These are phyloP conservation scores for Lumbricus terrestris DNA, from an alignment of 2,888 invertebrate species.

Conservation along the genomic window DNA sequence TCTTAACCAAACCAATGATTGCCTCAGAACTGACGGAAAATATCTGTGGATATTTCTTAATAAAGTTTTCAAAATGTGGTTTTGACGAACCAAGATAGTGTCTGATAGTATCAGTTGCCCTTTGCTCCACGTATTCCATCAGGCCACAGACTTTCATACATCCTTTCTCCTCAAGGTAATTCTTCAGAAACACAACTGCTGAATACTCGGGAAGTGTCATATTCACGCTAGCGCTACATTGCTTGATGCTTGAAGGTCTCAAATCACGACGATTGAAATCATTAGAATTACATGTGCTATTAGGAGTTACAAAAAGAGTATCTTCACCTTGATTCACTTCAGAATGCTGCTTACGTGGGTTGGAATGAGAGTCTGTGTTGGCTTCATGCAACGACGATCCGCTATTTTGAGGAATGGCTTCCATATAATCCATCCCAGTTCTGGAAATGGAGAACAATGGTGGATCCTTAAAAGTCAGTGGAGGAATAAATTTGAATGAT, in stretches of 20 bases:
- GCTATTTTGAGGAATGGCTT: constrained; percentile 25
- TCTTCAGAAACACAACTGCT: constrained; percentile 58
- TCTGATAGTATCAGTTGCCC: constrained; percentile 53
- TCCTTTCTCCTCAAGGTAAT: constrained; percentile 56
- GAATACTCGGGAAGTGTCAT: constrained; percentile 60
- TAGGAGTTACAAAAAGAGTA: neutral
- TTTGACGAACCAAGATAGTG: constrained; percentile 58
- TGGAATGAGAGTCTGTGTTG: constrained; percentile 23
- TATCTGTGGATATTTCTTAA: constrained; percentile 52
- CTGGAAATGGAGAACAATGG: constrained; percentile 33
- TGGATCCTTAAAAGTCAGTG: neutral
- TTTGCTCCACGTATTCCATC: constrained; percentile 49
- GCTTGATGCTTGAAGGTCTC: constrained; percentile 8
- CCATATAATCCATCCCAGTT: constrained; percentile 29
- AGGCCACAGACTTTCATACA: constrained; percentile 51
- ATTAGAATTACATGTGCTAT: neutral
- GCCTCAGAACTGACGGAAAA: constrained; percentile 55
- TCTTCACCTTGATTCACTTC: neutral
- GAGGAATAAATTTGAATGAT: constrained; percentile 27
- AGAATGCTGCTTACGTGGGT: constrained; percentile 23
- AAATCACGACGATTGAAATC: neutral
- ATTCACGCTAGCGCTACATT: constrained; percentile 45
- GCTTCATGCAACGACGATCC: constrained; percentile 23
- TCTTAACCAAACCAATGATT: constrained; percentile 53
- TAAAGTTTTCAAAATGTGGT: constrained; percentile 55